Percentiles rank a stretch among this genome's conserved stretches.
Evolutionary conservation across 2,797 vertebrate species (phyloP).

Genomic region (Artibeus lituratus): DNA sequence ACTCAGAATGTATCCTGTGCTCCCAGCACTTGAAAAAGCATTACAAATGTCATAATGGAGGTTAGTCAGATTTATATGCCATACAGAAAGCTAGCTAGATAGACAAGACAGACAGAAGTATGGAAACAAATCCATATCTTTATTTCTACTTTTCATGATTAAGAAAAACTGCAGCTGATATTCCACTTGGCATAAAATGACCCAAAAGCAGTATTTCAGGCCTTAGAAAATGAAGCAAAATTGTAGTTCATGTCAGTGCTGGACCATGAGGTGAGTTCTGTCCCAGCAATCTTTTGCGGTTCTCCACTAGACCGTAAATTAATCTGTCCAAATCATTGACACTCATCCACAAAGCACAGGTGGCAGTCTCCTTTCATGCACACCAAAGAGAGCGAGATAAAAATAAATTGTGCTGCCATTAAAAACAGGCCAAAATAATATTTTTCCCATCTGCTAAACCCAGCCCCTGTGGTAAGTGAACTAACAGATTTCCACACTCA

Average conservation of each 20-base stretch:
- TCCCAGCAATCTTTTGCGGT: slow-evolving; percentile 37
- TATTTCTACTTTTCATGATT: slow-evolving; percentile 24
- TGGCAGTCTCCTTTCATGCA: slow-evolving; percentile 77
- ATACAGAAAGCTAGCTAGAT: neutral
- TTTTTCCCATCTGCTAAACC: slow-evolving; percentile 83
- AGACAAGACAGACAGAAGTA: neutral
- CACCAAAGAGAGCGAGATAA: slow-evolving; percentile 80
- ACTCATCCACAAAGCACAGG: slow-evolving; percentile 85
- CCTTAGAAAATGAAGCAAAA: slow-evolving; percentile 47
- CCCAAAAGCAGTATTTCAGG: slow-evolving; percentile 19
- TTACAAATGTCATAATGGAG: slow-evolving; percentile 28
- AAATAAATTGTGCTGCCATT: slow-evolving; percentile 82
- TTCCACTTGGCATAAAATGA: neutral
- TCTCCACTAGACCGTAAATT: slow-evolving; percentile 62
- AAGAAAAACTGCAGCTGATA: slow-evolving; percentile 42
- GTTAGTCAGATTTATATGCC: slow-evolving; percentile 34
- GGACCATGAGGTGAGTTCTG: neutral
- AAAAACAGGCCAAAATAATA: slow-evolving; percentile 82
- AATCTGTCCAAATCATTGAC: slow-evolving; percentile 76
- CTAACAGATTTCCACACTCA: slow-evolving; percentile 75
- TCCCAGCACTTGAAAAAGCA: slow-evolving; percentile 45
- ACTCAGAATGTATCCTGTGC: slow-evolving; percentile 13
- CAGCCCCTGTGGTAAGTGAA: slow-evolving; percentile 77
- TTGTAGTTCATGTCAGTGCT: neutral
- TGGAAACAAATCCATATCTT: neutral